Evolutionary conservation across 2,888 invertebrate species (phyloP), one percentile per base, ranked within the genome.

Genomic region (Anoplius nigerrimus): DNA sequence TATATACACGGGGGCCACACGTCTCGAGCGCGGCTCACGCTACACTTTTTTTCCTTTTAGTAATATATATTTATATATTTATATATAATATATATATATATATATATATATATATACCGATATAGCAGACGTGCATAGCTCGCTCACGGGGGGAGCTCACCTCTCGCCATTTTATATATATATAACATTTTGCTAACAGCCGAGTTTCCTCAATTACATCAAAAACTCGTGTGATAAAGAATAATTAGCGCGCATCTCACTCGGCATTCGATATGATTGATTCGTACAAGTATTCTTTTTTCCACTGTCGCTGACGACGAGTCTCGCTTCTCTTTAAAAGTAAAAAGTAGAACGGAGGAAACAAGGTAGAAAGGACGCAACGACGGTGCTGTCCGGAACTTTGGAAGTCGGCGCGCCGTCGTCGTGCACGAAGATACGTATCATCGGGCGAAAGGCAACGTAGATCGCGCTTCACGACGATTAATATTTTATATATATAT

Each of bases 231-330:
- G 34, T 34, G 34, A 34, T 34, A 34, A 34, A 34, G 34, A 34
- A 27, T 56, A 72, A 70, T 67, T 68, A 70, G 66, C 79, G 72
- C 71, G 66, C 63, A 62, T 73, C 74, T 79, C 71, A 69, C 77
- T 74, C 72, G 53, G 55, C 71, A 72, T 66, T 77, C 75, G 77
- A 79, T 79, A 79, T 79, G 80, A 74, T 79, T 77, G 68, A 79
- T 75, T 79, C 75, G 69, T 70, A 61, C 22, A 63, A 54, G 15
- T 68, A 65, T 60, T 58, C 62, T 54, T 62, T 52, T 69, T 46
- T 56, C 62, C 52, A 34, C 52, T 43, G 21, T 48, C 68, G 45
- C 45, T 51, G 27, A 58, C 62, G 62, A 65, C 46, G 64, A 64
- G 64, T 66, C 63, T 71, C 52, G 69, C 46, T 60, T 43, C 70